phyloP scores from a whole-genome alignment of 2,113 vertebrate species.

The Eulemur macaco region DNA sequence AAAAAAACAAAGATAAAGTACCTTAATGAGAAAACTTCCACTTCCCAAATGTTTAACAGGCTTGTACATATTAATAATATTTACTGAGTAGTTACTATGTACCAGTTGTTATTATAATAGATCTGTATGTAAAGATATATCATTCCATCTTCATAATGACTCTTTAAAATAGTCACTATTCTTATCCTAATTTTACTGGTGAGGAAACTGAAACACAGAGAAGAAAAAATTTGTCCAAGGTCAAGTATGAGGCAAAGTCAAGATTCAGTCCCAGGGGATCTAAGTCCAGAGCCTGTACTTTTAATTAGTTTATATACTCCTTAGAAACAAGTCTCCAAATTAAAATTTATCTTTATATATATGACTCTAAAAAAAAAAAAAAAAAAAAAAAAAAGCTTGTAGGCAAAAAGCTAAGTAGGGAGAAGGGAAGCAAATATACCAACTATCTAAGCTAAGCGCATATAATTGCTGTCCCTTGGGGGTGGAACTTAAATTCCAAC shows the following conservation, averaged over 20 bases:
- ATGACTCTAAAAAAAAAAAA: not conserved
- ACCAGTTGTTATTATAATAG: not conserved
- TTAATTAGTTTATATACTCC: not conserved
- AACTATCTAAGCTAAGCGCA: not conserved
- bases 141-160: not conserved
- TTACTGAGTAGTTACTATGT: constrained; percentile 49
- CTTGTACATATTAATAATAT: not conserved
- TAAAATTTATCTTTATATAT: constrained; percentile 3
- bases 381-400: not conserved
- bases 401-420: not conserved
- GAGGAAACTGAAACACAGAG: not conserved
- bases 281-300: not conserved
- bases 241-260: not conserved
- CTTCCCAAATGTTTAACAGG: not conserved
- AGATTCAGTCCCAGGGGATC: not conserved
- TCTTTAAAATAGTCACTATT: not conserved
- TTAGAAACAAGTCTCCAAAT: constrained; percentile 12
- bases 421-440: not conserved
- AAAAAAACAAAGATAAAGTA: constrained; percentile 7
- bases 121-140: not conserved
- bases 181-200: constrained; percentile 5
- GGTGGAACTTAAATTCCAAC: not conserved
- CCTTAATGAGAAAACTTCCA: not conserved
- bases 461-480: not conserved
- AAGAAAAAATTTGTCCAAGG: not conserved